Conservation (phyloP, 2,888 invertebrate species). For the Ischnus inquisitorius region DNA sequence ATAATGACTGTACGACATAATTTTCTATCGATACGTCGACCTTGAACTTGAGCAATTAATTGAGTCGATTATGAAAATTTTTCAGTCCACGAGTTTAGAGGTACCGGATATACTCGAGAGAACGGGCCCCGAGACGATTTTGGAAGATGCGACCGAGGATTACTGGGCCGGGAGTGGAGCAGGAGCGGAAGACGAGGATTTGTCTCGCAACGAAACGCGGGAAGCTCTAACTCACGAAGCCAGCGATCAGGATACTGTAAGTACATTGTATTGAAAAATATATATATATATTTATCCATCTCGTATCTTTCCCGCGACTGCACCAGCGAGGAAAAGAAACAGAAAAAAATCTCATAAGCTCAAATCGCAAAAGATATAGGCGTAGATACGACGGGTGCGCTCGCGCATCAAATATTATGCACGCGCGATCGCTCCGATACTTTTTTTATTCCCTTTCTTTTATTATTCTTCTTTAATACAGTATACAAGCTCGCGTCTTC, state of each 20-base stretch:
- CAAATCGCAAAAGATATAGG: slow-evolving; percentile 20
- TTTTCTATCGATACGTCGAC: no score
- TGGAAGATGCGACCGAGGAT: slow-evolving; percentile 83
- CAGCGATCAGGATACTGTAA: slow-evolving; percentile 89
- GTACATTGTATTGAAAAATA: background rate
- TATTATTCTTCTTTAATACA: background rate
- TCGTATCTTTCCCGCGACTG: background rate
- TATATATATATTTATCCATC: no score
- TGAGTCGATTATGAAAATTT: background rate
- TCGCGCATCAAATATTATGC: slow-evolving; percentile 22
- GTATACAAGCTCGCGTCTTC: slow-evolving; percentile 18
- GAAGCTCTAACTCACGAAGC: slow-evolving; percentile 91
- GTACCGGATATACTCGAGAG: slow-evolving; percentile 76
- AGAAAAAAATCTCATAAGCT: slow-evolving; percentile 6
- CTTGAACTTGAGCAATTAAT: background rate
- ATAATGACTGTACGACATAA: no score
- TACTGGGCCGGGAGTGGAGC: slow-evolving; percentile 84
- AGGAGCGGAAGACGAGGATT: slow-evolving; percentile 81
- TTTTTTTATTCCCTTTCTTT: background rate
- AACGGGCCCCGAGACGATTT: slow-evolving; percentile 75
- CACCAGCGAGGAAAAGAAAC: background rate
- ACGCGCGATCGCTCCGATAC: slow-evolving; percentile 47
- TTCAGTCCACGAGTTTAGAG: slow-evolving; percentile 76
- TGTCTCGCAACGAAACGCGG: slow-evolving; percentile 88
- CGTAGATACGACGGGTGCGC: background rate